Percentiles rank a stretch among this genome's conserved stretches.
Conservation (phyloP, 2,888 invertebrate species). For the Ganaspis brasiliensis region DNA sequence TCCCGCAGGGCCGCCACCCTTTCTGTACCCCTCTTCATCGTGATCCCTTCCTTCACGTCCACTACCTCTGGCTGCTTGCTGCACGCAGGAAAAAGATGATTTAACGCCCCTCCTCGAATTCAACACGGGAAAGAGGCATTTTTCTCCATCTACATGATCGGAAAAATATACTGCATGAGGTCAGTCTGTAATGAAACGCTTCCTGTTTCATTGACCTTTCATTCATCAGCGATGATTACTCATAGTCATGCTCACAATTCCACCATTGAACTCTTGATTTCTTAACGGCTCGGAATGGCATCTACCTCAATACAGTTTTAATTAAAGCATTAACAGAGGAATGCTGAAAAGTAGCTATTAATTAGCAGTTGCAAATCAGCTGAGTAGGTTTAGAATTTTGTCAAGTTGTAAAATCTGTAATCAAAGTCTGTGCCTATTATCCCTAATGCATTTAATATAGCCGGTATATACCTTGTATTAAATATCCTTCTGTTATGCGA, state of each 20-base stretch:
- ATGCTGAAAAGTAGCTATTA: neutral
- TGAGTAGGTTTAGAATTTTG: neutral
- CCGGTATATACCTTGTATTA: too few relatives aligned
- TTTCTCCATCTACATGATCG: neutral
- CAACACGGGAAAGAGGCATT: neutral
- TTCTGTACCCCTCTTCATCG: constrained; percentile 39
- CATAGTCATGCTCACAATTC: constrained; percentile 13
- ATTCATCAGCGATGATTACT: constrained; percentile 33
- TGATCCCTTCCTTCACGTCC: constrained; percentile 46
- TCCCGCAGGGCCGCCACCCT: constrained; percentile 59
- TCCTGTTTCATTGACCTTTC: constrained; percentile 37
- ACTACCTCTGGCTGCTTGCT: constrained; percentile 27
- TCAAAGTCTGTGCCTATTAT: neutral
- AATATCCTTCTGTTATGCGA: neutral
- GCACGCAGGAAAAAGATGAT: constrained; percentile 25
- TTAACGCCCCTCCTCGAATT: constrained; percentile 3
- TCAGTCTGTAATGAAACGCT: constrained; percentile 7
- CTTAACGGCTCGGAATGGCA: neutral
- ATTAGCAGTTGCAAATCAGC: constrained; percentile 6
- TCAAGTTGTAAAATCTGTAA: neutral
- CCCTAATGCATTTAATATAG: neutral
- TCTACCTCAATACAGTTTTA: constrained; percentile 21
- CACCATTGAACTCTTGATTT: constrained; percentile 26
- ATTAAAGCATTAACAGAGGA: constrained; percentile 26
- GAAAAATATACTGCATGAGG: neutral